These are phyloP conservation scores for Malacosoma neustria DNA, from an alignment of 2,888 invertebrate species.

Conservation along the genomic window DNA sequence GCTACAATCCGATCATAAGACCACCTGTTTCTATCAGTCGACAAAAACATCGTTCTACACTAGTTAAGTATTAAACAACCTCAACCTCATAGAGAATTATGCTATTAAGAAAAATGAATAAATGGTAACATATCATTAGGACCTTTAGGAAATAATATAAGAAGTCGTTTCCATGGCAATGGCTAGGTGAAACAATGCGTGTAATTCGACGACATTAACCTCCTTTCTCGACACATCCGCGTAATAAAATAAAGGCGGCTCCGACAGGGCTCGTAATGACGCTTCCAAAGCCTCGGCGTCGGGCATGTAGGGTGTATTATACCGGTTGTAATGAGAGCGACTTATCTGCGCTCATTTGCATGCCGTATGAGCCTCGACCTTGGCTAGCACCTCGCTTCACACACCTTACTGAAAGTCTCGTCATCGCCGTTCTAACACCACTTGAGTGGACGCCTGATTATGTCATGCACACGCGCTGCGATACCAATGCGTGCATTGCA, in stretches of 20 bases:
- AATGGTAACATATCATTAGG: too few relatives aligned
- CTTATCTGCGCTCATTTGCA: constrained; percentile 68
- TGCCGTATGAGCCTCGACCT: constrained; percentile 61
- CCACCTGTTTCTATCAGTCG: too few relatives aligned
- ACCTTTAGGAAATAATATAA: too few relatives aligned
- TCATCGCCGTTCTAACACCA: constrained; percentile 3
- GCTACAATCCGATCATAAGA: too few relatives aligned
- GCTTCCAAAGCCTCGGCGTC: constrained; percentile 37
- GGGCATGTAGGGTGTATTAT: constrained; percentile 33
- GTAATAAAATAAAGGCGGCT: constrained; percentile 60
- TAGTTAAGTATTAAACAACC: too few relatives aligned
- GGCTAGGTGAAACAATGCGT: constrained; percentile 59
- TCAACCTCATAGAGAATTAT: too few relatives aligned
- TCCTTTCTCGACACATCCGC: constrained; percentile 58
- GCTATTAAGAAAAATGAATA: too few relatives aligned
- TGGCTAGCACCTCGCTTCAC: constrained; percentile 58
- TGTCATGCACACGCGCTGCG: constrained; percentile 23
- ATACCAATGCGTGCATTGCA: background rate
- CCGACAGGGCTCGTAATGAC: constrained; percentile 50
- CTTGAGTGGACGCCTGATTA: constrained; percentile 23
- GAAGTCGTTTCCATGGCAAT: constrained; percentile 44
- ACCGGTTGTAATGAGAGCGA: constrained; percentile 56
- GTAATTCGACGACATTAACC: constrained; percentile 62
- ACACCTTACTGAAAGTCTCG: constrained; percentile 37
- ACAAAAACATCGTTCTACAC: too few relatives aligned